Base-by-base conservation (phyloP, 1,140 invertebrate species). In the Nasonia giraulti region DNA sequence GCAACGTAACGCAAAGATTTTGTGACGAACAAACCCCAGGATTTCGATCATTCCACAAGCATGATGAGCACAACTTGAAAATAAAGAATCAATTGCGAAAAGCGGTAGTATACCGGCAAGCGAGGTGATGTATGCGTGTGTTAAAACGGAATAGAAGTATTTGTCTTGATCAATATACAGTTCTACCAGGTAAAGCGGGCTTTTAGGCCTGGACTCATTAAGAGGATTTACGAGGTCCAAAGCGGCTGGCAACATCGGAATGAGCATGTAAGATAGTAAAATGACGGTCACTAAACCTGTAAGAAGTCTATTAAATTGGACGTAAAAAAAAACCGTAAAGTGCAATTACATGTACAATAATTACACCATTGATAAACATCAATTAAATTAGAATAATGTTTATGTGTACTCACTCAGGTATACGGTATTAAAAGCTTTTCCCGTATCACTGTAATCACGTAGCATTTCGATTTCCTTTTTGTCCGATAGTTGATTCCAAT, bases 111-210 rank as follows among this genome's bases (percentile, higher is more conserved):
- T 47, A 44, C 80, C 85, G 23, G 23, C 33, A 2, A 71, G 66
- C 23, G 76, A 69, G 11, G 77, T 79, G 20, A 76, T 44, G n/a
- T 74, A 76, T 20, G 74, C 79, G 8, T 87, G 85, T 10, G 68
- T 2, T 7, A 82, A 40, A 66, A 87, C 86, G 2, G 75, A 55
- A 69, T 68, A 79, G 2, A 62, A 62, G 33, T 87, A 84, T 8
- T 86, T 80, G 17, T 86, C 47, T 66, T 87, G 33, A 85, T 87
- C 85, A 2, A 87, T 71, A 12, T 20, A 86, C 82, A 66, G 85
- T 33, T 81, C 80, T 0, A 83, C 82, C 66, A 84, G 12, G 31
- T 50, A 83, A 1, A 86, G 73, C 50, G 82, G 82, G 27, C 75
- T 20, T 50, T 14, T 66, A 7, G 66, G 66, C 20, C 87, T 82